Conservation (phyloP, 64 coral and sea anemone genomes). For the Trachythela sp. region DNA sequence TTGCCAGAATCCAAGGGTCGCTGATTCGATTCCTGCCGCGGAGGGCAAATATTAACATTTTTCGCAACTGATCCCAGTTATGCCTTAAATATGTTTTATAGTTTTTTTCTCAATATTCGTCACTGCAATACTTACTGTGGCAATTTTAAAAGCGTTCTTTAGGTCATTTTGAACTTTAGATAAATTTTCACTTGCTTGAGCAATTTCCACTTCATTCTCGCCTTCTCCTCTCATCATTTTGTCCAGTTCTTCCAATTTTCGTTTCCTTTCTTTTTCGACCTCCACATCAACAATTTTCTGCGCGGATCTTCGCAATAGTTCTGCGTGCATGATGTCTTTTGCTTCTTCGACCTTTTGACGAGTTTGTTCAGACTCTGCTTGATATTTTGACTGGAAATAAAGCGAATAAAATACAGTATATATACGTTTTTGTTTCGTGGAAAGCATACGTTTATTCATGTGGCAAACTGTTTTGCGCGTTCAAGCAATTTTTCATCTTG, state of each 20-base stretch:
- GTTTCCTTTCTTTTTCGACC: conserved; percentile 57
- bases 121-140: conserved; percentile 43
- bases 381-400: conserved; percentile 64
- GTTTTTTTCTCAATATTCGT: too few species aligned
- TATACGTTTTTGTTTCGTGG: too few species aligned
- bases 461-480: too few species aligned
- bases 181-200: conserved; percentile 72
- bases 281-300: conserved; percentile 29
- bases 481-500: too few species aligned
- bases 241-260: conserved; percentile 68
- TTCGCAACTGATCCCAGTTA: too few species aligned
- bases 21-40: too few species aligned
- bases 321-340: conserved; percentile 79
- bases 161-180: conserved; percentile 69
- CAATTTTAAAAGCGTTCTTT: conserved; percentile 66
- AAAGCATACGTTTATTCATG: too few species aligned
- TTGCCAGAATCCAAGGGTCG: too few species aligned
- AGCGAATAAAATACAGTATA: too few species aligned
- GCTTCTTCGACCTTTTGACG: conserved; percentile 50
- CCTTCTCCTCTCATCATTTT: conserved; percentile 36
- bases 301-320: conserved; percentile 60
- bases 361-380: conserved; percentile 64
- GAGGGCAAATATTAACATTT: too few species aligned
- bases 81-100: too few species aligned
- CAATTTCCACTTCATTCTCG: conserved; percentile 67